Evolutionary conservation across 2,888 invertebrate genomes (phyloP), one percentile per base, ranked within the genome.

Genomic region (Lamellibrachia satsuma): DNA sequence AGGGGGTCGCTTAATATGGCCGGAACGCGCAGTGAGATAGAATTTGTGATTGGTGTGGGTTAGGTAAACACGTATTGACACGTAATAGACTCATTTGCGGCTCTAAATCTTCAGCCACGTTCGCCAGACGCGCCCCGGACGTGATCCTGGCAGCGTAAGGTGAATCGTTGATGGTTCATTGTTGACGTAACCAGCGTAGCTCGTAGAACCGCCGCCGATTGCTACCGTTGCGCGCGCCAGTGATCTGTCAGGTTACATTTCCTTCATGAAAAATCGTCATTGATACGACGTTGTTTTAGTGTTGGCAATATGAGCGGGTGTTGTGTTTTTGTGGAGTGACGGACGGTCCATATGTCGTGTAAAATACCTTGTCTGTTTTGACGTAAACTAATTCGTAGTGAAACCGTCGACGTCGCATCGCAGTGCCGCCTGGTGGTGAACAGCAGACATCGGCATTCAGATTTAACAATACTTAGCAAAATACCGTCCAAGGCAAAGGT

Each of bases 11-110:
- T 75, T 75, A 75, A 75, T 75, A 75, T 75, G 22, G 75, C 15
- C 75, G 75, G 75, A 75, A 22, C 75, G 75, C 15, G 15, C 75
- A 11, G 22, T 3, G 75, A 75, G 75, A 75, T 75, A 75, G 75
- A 75, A n/a, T 75, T 75, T 75, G 75, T 75, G 75, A 75, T 75
- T 75, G 75, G 75, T n/a, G n/a, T n/a, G 75, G 75, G 75, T 75
- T 75, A 75, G n/a, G 75, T 75, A 75, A 75, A 75, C 75, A 75
- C 22, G 75, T 6, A 75, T 6, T 15, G 75, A 75, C 75, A 75
- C 75, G 75, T 75, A 75, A 75, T 75, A 22, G n/a, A 75, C 22
- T 75, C 75, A 15, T 75, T 75, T 75, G 75, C 75, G 75, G 75
- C 75, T 75, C 75, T 75, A 75, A 75, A 75, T 75, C 75, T 75